A percentile compares a stretch with the other conserved stretches of the same genome.
Conservation (phyloP, 1,140 invertebrate genomes). For the Colletes latitarsis region DNA sequence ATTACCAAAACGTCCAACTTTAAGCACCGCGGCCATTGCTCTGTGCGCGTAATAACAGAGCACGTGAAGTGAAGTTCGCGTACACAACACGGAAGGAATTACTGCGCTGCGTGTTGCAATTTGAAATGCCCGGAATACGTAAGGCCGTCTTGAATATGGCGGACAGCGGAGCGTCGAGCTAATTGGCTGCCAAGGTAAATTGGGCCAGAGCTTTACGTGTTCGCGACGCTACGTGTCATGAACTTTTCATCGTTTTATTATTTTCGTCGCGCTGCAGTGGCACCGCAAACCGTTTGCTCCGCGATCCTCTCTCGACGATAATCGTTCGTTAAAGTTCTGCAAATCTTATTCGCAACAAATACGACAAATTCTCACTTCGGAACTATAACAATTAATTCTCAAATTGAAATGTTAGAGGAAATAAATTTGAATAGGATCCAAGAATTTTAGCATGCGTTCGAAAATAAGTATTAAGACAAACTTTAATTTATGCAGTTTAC, state of each 20-base stretch:
- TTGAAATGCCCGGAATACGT: slow-evolving; percentile 51
- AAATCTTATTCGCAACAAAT: no score
- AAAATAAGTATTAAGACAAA: no score
- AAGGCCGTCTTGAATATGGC: slow-evolving; percentile 54
- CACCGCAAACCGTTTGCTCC: background rate
- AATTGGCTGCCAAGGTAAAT: slow-evolving; percentile 60
- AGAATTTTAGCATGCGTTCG: no score
- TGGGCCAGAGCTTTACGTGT: slow-evolving; percentile 49
- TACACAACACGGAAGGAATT: slow-evolving; percentile 42
- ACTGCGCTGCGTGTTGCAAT: slow-evolving; percentile 54
- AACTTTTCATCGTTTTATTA: slow-evolving; percentile 36
- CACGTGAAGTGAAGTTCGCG: slow-evolving; percentile 4
- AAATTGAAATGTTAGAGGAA: no score
- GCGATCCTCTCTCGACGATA: background rate
- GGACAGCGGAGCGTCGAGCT: slow-evolving; percentile 53
- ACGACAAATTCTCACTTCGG: no score
- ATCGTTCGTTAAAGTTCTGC: no score
- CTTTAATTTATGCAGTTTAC: no score
- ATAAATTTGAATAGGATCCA: no score
- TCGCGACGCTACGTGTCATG: slow-evolving; percentile 22
- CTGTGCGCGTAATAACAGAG: slow-evolving; percentile 30
- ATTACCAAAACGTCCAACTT: slow-evolving; percentile 55
- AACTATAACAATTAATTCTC: no score
- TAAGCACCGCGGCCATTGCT: slow-evolving; percentile 41
- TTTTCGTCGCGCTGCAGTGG: background rate